Evolutionary conservation across 2,797 vertebrate genomes (phyloP), one percentile per base, ranked within the genome.

Genomic region (Glossophaga mutica): DNA sequence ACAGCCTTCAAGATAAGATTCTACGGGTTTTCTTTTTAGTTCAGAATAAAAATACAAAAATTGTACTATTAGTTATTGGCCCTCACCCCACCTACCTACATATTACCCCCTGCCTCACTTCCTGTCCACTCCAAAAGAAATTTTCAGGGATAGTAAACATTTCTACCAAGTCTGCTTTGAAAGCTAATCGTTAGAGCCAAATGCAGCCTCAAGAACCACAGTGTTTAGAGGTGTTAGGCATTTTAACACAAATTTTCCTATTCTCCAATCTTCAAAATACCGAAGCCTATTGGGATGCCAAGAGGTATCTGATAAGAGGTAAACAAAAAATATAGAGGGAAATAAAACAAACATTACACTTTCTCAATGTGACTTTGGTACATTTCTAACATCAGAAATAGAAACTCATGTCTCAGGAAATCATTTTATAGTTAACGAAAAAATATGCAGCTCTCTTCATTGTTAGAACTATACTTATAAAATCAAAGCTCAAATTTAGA

Each of bases 151-250:
- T 87, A 15, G 37, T 48, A 87, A 83, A 59, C 29, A 55, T 94
- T 87, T 94, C 90, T 71, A n/a, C 77, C 34, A 52, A 91, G 16
- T 85, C 70, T n/a, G 32, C 57, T 95, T 91, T 83, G 42, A 95
- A 84, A 96, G 52, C 67, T 32, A 24, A 59, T 89, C 76, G 34
- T 90, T 90, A 90, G 59, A 79, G 48, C 57, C 84, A 86, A 76
- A 76, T 5, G 18, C 22, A 92, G 11, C 74, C 90, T 94, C 85
- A 77, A 62, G 57, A 90, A 89, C 82, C 88, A 90, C 90, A 78
- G 16, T 57, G 15, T 91, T 70, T 57, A 34, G 42, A 85, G 57
- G 50, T 83, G n/a, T 89, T 89, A 26, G 46, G 37, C 70, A 37
- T 70, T 85, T 74, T 79, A 83, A 59, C 55, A 52, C 11, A 70